Percentiles rank a stretch among this genome's conserved stretches.
These are phyloP conservation scores for Galemys pyrenaicus DNA, from an alignment of 2,113 vertebrate genomes.

Conservation along the genomic window DNA sequence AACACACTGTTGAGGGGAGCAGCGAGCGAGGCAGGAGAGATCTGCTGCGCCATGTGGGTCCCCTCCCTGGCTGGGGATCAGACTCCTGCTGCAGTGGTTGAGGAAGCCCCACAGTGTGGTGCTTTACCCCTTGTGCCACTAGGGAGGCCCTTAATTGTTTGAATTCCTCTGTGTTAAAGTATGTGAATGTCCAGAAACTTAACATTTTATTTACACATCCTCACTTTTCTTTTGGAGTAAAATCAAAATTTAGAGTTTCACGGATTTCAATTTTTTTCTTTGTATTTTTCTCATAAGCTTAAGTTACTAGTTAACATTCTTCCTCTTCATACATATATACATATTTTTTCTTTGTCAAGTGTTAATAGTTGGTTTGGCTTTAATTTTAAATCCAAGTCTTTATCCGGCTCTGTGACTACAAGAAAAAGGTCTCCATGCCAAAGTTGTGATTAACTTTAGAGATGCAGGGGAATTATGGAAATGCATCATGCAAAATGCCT, in stretches of 20 bases:
- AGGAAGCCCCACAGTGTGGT: too few species aligned
- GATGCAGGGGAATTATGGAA: conserved; percentile 88
- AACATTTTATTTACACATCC: neutral
- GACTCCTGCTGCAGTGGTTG: too few species aligned
- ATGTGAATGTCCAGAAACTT: neutral
- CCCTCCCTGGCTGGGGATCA: too few species aligned
- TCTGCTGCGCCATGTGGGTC: too few species aligned
- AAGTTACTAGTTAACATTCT: neutral
- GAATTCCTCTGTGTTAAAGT: neutral
- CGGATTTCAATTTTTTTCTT: neutral
- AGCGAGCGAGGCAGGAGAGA: too few species aligned
- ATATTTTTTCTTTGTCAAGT: conserved; percentile 52
- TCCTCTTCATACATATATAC: neutral
- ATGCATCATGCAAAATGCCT: conserved; percentile 85
- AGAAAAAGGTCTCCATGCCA: conserved; percentile 79
- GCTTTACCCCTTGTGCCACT: too few species aligned
- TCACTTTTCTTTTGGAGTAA: conserved; percentile 2
- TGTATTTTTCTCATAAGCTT: neutral
- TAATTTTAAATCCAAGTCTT: conserved; percentile 79
- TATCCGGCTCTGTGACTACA: conserved; percentile 77
- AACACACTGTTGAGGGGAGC: too few species aligned
- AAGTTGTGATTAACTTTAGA: conserved; percentile 88
- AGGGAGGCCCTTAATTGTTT: too few species aligned
- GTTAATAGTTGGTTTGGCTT: conserved; percentile 67
- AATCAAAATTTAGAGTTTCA: conserved; percentile 3